Base-by-base conservation (phyloP, 37 sponge, comb jelly and placozoan genomes). In the Geodia barretti region DNA sequence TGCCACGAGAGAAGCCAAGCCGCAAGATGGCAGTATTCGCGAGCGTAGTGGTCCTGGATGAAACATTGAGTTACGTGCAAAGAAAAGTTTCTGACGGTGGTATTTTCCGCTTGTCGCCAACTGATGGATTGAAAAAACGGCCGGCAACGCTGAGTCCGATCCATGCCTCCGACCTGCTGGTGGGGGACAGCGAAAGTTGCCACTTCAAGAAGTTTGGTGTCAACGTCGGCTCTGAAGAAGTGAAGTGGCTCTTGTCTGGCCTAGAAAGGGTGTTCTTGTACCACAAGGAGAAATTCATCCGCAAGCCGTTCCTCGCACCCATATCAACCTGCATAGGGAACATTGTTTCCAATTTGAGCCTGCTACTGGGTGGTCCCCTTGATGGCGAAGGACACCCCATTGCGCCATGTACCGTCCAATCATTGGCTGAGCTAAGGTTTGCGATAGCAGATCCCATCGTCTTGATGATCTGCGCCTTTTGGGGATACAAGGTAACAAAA, bases 391-490 rank as follows among this genome's bases (percentile, higher is more conserved):
- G 54, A 47, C 54, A 7, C 7, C 7, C 54, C 54, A 47, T 17
- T 14, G 14, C n/a, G n/a, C n/a, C 7, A 47, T 47, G 11, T 47
- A 14, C 14, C 54, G 14, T 47, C 54, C 7, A 7, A 47, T 17
- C 54, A 14, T 7, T 17, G 54, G 65, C n/a, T 28, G 65, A 64
- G 65, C 29, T 64, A 29, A 23, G 65, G 65, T 64, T 64, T 64
- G 65, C 65, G 20, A 64, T 64, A 7, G 65, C 30, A 5, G 65
- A 64, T 25, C 65, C 65, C 65, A 64, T 64, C 30, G n/a, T 64
- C 4, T 7, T 24, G 30, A 64, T 64, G 65, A 28, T 64, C 5
- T 64, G 65, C n/a, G 20, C 25, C 4, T 29, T 5, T 29, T 64
- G 65, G 65, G 65, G 30, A 29, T 64, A 29, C 25, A 28, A 64